Evolutionary conservation across 2,113 vertebrate genomes (phyloP).

Genomic region (Oxygymnocypris stewartii): DNA sequence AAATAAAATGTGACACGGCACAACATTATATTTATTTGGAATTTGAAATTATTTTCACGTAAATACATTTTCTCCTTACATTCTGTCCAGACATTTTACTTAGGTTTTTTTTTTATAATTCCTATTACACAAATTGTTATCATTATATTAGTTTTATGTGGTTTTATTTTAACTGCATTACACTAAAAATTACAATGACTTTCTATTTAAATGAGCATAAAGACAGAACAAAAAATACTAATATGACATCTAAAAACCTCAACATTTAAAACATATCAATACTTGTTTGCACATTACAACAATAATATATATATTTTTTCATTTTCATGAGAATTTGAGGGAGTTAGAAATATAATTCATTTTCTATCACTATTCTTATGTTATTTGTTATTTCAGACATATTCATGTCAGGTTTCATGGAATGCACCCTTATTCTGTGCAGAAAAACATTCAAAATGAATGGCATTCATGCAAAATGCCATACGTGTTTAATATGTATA

Average conservation of each 20-base stretch:
- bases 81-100: background rate
- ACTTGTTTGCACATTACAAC: background rate
- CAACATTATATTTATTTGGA: no score
- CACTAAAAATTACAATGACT: background rate
- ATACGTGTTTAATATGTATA: background rate
- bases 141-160: background rate
- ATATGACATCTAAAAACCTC: background rate
- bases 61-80: background rate
- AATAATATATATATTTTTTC: background rate
- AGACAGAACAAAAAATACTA: background rate
- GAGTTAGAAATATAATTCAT: background rate
- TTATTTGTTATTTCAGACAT: background rate
- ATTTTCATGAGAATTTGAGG: background rate
- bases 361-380: background rate
- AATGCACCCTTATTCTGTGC: background rate
- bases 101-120: background rate
- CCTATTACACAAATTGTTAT: background rate
- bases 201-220: background rate
- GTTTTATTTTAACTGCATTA: background rate
- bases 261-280: background rate
- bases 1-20: background rate
- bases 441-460: background rate
- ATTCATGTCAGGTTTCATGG: background rate
- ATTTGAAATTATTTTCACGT: background rate
- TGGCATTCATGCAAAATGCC: background rate